Evolutionary conservation across 2,888 invertebrate genomes (phyloP), one percentile per base, ranked within the genome.

Genomic region (Litoditis marina): DNA sequence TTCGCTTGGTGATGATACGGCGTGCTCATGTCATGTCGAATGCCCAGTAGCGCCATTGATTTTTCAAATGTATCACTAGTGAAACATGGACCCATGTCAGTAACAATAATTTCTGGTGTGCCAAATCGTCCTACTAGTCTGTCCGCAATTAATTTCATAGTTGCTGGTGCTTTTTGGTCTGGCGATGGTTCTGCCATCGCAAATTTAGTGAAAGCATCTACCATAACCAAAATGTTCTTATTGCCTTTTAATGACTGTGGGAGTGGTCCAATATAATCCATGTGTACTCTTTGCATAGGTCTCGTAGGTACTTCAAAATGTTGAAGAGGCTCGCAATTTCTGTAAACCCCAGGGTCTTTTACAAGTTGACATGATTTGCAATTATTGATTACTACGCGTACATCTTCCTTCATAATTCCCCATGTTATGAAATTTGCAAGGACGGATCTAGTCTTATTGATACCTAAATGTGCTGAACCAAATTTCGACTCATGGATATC

Each of bases 201-300:
- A 22, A 56, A 65, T 47, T 63, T 67, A 8, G 62, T 50, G 34
- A 69, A 60, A 2, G 60, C 56, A 27, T 63, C 61, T 2, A 49
- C 39, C 0, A 32, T 31, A 11, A 53, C 57, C 1, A 67, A 34
- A 11, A 67, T 51, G 19, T 53, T 57, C 25, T 42, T 36, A 31
- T 67, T 61, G 22, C 61, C 66, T 36, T 36, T 28, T 1, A 36
- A 8, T 1, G 67, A 65, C 19, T 47, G n/a, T 8, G 64, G 66
- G 0, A 71, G 36, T 4, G 66, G 63, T n/a, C n/a, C n/a, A 22
- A 68, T 65, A 7, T 56, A n/a, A 5, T 57, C 47, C 16, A 47
- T 13, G 25, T 47, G 32, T 2, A 57, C 7, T n/a, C 57, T n/a
- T 19, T 57, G 11, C 47, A 57, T 47, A 2, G 36, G 22, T 7